Evolutionary conservation across 2,888 invertebrate genomes (phyloP).

Genomic region (Lithophane socia): DNA sequence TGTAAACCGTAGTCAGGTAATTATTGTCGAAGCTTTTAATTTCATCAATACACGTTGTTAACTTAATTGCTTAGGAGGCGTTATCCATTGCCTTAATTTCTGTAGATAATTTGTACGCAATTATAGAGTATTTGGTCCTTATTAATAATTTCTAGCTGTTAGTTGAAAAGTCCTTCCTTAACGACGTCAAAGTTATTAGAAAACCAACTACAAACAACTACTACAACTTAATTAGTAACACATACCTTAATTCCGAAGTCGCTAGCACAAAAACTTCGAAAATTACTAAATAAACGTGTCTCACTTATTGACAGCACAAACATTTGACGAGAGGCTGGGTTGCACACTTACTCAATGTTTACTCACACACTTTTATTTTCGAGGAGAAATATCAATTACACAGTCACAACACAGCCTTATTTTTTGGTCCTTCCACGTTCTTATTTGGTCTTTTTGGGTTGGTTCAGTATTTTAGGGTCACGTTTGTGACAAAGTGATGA

Average conservation of each 20-base stretch:
- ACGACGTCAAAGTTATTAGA: background rate
- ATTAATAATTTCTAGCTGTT: slow-evolving; percentile 17
- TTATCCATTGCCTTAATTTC: slow-evolving; percentile 24
- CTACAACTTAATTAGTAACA: slow-evolving; percentile 43
- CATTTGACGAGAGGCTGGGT: slow-evolving; percentile 74
- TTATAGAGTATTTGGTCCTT: slow-evolving; percentile 16
- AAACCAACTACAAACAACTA: slow-evolving; percentile 16
- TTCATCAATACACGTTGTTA: slow-evolving; percentile 25
- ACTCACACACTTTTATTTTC: slow-evolving; percentile 68
- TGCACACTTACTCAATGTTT: slow-evolving; percentile 61
- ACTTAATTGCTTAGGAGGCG: slow-evolving; percentile 40
- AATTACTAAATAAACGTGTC: slow-evolving; percentile 73
- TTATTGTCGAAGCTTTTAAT: slow-evolving; percentile 40
- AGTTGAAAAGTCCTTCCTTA: background rate
- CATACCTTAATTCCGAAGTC: slow-evolving; percentile 71
- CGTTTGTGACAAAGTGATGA: background rate
- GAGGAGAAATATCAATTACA: slow-evolving; percentile 61
- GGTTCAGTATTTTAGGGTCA: background rate
- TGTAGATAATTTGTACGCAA: slow-evolving; percentile 8
- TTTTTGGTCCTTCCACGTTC: slow-evolving; percentile 23
- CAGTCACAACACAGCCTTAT: slow-evolving; percentile 64
- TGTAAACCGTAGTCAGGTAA: slow-evolving; percentile 18
- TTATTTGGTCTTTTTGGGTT: slow-evolving; percentile 15
- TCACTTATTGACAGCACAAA: slow-evolving; percentile 83
- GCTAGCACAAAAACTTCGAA: slow-evolving; percentile 61